A percentile compares a stretch with the other conserved stretches of the same genome.
Conservation (phyloP, 1,140 invertebrate genomes). For the Dysdera silvatica region DNA sequence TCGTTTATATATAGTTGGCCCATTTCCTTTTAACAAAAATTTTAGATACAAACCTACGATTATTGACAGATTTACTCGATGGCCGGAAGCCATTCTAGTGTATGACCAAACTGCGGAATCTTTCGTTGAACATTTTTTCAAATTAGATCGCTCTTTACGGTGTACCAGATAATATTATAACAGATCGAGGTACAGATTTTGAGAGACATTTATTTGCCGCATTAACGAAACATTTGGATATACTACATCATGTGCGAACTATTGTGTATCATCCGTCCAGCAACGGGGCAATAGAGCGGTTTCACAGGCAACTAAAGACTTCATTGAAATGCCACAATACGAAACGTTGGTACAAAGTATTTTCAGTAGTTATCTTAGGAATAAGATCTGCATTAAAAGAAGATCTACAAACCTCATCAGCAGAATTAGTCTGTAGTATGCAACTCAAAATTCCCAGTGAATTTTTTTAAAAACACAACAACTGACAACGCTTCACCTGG, state of each 20-base stretch:
- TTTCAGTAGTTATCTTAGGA: constrained; percentile 42
- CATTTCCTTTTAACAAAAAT: not conserved
- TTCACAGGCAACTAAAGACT: constrained; percentile 44
- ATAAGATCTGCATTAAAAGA: constrained; percentile 32
- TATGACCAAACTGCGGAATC: not conserved
- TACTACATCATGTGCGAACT: not conserved
- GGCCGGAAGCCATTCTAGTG: not conserved
- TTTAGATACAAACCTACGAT: not conserved
- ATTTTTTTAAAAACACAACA: not conserved
- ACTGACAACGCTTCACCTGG: not conserved
- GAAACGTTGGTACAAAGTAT: constrained; percentile 37
- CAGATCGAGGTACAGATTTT: not conserved
- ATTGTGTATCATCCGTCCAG: constrained; percentile 34
- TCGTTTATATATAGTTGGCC: not conserved
- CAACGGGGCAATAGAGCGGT: constrained; percentile 41
- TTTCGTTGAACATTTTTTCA: not conserved
- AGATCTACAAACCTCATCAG: constrained; percentile 28
- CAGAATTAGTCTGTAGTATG: constrained; percentile 32
- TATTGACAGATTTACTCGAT: not conserved
- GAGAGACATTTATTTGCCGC: not conserved
- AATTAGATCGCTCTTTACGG: not conserved
- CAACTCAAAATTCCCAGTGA: constrained; percentile 26
- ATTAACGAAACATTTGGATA: not conserved
- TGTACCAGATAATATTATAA: not conserved
- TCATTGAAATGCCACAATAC: constrained; percentile 21